A percentile compares a stretch with the other conserved stretches of the same genome.
phyloP scores from a whole-genome alignment of 2,797 vertebrate species.

The Coreius guichenoti region DNA sequence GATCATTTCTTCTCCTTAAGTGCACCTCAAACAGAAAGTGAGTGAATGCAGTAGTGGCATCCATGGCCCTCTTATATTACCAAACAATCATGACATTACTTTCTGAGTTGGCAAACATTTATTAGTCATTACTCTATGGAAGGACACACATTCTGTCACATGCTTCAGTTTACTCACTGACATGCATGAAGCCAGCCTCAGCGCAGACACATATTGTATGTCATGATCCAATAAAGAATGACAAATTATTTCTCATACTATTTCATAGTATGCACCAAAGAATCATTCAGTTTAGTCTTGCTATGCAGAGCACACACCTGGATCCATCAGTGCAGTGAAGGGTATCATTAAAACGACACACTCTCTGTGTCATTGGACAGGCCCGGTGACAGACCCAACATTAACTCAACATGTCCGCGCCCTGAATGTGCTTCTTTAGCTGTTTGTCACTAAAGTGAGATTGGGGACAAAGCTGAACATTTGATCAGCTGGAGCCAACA shows the following conservation, averaged over 20 bases:
- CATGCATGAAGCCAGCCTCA: conserved; percentile 41
- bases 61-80: background rate
- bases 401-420: conserved; percentile 16
- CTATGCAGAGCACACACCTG: conserved; percentile 33
- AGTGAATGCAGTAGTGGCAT: background rate
- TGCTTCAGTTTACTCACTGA: conserved; percentile 36
- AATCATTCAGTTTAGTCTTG: conserved; percentile 21
- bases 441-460: conserved; percentile 9
- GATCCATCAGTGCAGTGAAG: conserved; percentile 11
- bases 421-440: conserved; percentile 33
- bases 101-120: conserved; percentile 38
- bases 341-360: conserved; percentile 21
- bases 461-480: conserved; percentile 19
- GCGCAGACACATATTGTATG: conserved; percentile 8
- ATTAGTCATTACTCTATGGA: conserved; percentile 39
- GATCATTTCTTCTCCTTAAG: background rate
- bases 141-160: conserved; percentile 37
- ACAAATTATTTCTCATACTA: conserved; percentile 6
- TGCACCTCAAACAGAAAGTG: background rate
- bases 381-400: conserved; percentile 27
- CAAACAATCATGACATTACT: conserved; percentile 43
- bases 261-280: background rate
- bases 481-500: conserved; percentile 52
- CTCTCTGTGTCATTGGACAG: conserved; percentile 11
- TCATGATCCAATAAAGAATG: conserved; percentile 21